Conservation (phyloP, 1,140 invertebrate genomes). For the Trichogramma pretiosum region DNA sequence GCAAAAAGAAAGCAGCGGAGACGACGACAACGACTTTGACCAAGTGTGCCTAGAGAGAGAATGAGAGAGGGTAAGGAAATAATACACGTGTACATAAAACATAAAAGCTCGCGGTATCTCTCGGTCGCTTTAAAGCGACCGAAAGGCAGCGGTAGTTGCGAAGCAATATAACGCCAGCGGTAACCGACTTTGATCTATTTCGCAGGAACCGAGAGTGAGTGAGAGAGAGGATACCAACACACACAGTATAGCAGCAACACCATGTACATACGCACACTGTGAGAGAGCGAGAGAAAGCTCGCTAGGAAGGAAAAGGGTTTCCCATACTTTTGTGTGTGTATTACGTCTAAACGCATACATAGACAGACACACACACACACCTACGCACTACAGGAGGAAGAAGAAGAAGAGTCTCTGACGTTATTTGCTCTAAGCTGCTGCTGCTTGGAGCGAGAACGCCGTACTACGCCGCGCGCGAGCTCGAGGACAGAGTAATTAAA, state of each 20-base stretch:
- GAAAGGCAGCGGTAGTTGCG: background rate
- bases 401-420: conserved; percentile 6
- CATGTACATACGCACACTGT: too few species aligned
- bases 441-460: too few species aligned
- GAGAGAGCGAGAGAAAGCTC: too few species aligned
- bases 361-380: too few species aligned
- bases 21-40: background rate
- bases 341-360: too few species aligned
- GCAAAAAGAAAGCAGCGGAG: background rate
- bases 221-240: background rate
- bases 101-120: background rate
- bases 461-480: too few species aligned
- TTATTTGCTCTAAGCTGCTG: conserved; percentile 15
- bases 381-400: too few species aligned
- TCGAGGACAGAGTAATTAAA: conserved; percentile 19
- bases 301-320: too few species aligned
- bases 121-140: background rate
- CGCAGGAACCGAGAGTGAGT: background rate
- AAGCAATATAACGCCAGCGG: background rate
- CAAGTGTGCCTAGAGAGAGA: background rate
- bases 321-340: too few species aligned
- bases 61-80: background rate
- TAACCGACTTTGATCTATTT: conserved; percentile 2
- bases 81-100: background rate
- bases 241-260: too few species aligned